These are phyloP conservation scores for Haliaeetus leucogaster DNA, from an alignment of 2,113 vertebrate species.

Conservation along the genomic window DNA sequence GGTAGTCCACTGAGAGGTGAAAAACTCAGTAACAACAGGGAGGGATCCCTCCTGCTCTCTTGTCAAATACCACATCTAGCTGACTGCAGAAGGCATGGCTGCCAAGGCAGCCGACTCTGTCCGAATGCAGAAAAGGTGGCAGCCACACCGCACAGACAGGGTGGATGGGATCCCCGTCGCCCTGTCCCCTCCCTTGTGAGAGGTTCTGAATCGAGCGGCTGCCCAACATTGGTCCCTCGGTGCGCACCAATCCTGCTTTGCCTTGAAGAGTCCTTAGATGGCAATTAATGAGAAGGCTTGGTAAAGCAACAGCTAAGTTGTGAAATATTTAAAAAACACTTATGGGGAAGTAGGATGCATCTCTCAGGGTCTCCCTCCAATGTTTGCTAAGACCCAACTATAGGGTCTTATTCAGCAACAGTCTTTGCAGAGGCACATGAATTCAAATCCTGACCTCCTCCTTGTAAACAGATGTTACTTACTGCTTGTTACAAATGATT, in stretches of 20 bases:
- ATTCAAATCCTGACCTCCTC: background rate
- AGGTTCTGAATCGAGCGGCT: background rate
- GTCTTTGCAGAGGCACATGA: background rate
- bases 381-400: background rate
- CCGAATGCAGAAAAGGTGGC: background rate
- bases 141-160: background rate
- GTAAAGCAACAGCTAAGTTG: background rate
- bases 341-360: background rate
- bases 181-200: background rate
- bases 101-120: background rate
- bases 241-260: background rate
- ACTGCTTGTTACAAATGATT: background rate
- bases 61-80: background rate
- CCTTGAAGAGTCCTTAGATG: background rate
- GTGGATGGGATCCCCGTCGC: fast-evolving
- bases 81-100: background rate
- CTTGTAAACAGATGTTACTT: background rate
- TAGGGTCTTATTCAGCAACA: background rate
- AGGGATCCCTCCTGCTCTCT: background rate
- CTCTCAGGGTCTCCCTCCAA: background rate
- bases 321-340: background rate
- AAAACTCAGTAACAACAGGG: background rate
- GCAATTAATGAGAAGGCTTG: background rate
- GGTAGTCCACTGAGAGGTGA: background rate
- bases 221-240: background rate